These are phyloP conservation scores for Anolis sagrei DNA, from an alignment of 2,113 vertebrate genomes.

Conservation along the genomic window DNA sequence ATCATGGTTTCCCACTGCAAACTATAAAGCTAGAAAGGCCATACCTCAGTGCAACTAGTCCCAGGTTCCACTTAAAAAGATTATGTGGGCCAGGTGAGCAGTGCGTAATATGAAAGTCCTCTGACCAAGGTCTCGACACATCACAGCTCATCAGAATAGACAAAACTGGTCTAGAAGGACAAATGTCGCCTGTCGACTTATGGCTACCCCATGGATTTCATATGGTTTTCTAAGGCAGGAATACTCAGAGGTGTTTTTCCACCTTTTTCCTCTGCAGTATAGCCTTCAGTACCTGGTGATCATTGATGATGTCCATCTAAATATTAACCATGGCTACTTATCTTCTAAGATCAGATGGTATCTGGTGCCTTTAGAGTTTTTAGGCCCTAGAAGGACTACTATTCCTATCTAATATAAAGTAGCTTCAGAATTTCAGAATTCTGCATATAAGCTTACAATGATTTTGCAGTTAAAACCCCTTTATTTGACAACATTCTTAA, in stretches of 20 bases:
- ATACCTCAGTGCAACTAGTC: background rate
- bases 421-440: background rate
- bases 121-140: background rate
- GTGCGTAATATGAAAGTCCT: background rate
- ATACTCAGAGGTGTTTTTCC: too few species aligned
- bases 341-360: too few species aligned
- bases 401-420: background rate
- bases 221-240: too few species aligned
- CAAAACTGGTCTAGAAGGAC: background rate
- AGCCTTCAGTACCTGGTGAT: too few species aligned
- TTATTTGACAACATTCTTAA: background rate
- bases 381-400: too few species aligned
- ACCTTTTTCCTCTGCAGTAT: too few species aligned
- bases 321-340: too few species aligned
- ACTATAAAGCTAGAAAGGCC: background rate
- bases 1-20: background rate
- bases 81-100: background rate
- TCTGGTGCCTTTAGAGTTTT: too few species aligned
- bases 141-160: background rate
- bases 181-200: too few species aligned
- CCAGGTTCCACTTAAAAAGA: background rate
- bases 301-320: too few species aligned
- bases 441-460: conserved; percentile 22
- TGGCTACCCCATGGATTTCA: too few species aligned
- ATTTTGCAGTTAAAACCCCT: conserved; percentile 24